Evolutionary conservation across 2,888 invertebrate species (phyloP).

Genomic region (Balanococcus diminutus): DNA sequence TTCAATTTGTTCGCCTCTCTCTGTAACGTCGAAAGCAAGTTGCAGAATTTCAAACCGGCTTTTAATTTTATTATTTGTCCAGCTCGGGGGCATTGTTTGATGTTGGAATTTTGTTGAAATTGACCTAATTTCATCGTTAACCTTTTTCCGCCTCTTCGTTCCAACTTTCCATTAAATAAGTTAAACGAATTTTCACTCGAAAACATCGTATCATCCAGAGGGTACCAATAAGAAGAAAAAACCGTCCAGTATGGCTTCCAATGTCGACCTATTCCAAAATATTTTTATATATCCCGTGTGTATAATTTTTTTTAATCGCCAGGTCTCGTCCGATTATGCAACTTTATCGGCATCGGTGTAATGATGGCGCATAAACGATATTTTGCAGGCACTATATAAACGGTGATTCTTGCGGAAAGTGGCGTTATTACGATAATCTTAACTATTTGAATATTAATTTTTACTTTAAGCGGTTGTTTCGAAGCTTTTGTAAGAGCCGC

Average conservation of each 20-base stretch:
- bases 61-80: slow-evolving; percentile 42
- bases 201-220: neutral
- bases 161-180: slow-evolving; percentile 22
- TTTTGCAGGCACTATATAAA: neutral
- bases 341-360: slow-evolving; percentile 2
- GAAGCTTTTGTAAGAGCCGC: slow-evolving; percentile 25
- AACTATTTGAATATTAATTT: slow-evolving; percentile 40
- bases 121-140: slow-evolving; percentile 40
- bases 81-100: slow-evolving; percentile 31
- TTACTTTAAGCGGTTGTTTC: slow-evolving; percentile 30
- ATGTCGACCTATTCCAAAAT: too few relatives aligned
- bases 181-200: slow-evolving; percentile 41
- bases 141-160: slow-evolving; percentile 32
- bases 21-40: slow-evolving; percentile 12
- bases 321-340: neutral
- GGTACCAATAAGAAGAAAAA: too few relatives aligned
- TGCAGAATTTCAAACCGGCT: slow-evolving; percentile 39
- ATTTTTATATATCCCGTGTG: neutral
- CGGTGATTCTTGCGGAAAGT: neutral
- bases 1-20: slow-evolving; percentile 32
- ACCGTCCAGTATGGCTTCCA: neutral
- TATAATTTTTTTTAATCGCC: neutral
- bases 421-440: slow-evolving; percentile 22
- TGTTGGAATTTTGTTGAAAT: slow-evolving; percentile 32
- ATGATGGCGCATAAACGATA: slow-evolving; percentile 16